Conservation (phyloP, 2,888 invertebrate genomes). For the Hipparchia semele region DNA sequence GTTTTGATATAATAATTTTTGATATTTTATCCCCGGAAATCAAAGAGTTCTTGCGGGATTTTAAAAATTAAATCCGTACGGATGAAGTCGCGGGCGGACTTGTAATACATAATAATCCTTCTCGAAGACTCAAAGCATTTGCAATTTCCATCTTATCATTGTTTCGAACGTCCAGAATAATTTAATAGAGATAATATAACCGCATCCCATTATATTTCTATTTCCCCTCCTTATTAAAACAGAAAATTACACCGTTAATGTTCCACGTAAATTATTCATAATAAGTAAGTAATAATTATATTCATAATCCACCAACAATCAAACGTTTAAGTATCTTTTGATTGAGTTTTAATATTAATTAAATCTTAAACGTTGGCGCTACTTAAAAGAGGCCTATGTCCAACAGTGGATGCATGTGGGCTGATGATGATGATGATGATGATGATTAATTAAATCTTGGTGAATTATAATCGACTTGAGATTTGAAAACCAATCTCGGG, state of each 20-base stretch:
- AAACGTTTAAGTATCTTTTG: neutral
- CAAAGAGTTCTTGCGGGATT: too few species aligned
- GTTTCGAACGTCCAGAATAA: neutral
- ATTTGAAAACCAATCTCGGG: conserved; percentile 23
- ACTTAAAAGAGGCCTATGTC: too few species aligned
- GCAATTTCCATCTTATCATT: neutral
- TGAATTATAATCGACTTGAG: conserved; percentile 25
- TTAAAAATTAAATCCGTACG: too few species aligned
- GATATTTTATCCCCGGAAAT: too few species aligned
- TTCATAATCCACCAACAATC: neutral
- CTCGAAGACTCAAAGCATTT: neutral
- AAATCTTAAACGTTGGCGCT: too few species aligned
- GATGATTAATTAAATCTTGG: conserved; percentile 32
- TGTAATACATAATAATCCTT: too few species aligned
- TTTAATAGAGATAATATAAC: neutral
- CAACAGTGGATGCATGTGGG: too few species aligned
- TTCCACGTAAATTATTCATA: neutral
- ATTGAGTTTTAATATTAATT: conserved; percentile 32
- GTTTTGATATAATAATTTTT: too few species aligned
- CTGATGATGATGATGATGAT: too few species aligned
- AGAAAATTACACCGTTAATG: neutral
- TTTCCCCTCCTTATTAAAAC: neutral
- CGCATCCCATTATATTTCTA: neutral
- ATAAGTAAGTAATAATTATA: neutral
- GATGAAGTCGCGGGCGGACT: too few species aligned